These are phyloP conservation scores for Epizoanthus ramosus DNA, from an alignment of 92 coral and sea anemone species.

Conservation along the genomic window DNA sequence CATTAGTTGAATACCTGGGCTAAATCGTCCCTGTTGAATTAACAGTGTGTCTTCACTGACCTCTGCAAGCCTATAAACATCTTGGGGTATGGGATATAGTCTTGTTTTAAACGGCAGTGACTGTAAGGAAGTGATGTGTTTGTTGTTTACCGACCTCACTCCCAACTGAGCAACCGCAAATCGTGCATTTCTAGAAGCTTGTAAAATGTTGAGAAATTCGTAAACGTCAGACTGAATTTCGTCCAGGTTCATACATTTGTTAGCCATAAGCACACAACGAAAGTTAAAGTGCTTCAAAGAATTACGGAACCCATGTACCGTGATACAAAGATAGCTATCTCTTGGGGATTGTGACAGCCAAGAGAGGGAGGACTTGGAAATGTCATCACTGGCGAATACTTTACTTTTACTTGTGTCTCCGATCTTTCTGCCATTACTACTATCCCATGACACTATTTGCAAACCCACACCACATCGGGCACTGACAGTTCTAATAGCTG, in stretches of 20 bases:
- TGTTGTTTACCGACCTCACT: not conserved
- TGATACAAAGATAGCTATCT: not conserved
- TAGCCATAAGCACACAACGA: not conserved
- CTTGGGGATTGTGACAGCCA: slow-evolving; percentile 4
- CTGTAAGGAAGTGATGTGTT: not conserved
- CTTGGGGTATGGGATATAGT: not conserved
- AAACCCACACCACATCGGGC: not conserved
- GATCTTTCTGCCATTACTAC: not conserved
- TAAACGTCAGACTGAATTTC: not conserved
- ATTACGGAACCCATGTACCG: not conserved
- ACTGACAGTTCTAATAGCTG: not conserved
- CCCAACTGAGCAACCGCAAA: not conserved
- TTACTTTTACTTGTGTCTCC: not conserved
- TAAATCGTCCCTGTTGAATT: not conserved
- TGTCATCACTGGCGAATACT: not conserved
- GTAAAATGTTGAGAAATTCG: not conserved
- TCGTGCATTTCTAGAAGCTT: slow-evolving; percentile 1
- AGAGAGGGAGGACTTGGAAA: not conserved
- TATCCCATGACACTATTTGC: not conserved
- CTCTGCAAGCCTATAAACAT: slow-evolving; percentile 1
- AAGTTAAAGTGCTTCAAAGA: not conserved
- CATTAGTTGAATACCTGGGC: not conserved
- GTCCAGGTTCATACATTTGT: not conserved
- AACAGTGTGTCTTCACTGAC: not conserved
- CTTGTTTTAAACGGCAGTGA: slow-evolving; percentile 1